Conservation (phyloP, 2,888 invertebrate genomes). For the Elmis aenea region DNA sequence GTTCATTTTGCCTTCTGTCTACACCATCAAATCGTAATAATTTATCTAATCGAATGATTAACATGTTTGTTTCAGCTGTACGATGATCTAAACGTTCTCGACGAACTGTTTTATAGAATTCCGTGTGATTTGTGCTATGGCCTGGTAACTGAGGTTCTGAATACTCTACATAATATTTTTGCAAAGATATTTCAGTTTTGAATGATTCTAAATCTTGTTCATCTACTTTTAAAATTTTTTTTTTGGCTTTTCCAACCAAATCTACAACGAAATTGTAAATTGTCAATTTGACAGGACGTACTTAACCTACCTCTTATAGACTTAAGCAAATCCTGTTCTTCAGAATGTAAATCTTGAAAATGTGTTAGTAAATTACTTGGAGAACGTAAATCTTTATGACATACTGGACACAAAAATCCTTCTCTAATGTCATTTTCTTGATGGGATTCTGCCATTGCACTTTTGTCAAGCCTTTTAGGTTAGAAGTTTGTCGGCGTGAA, state of each 20-base stretch:
- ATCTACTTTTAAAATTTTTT: slow-evolving; percentile 74
- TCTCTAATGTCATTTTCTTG: slow-evolving; percentile 65
- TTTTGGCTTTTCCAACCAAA: slow-evolving; percentile 84
- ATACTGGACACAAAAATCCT: slow-evolving; percentile 94
- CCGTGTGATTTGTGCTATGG: slow-evolving; percentile 60
- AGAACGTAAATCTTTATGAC: slow-evolving; percentile 84
- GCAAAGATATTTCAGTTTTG: slow-evolving; percentile 46
- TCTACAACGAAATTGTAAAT: slow-evolving; percentile 40
- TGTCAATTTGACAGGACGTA: background rate
- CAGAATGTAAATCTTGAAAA: slow-evolving; percentile 83
- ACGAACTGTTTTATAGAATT: slow-evolving; percentile 68
- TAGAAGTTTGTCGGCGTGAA: slow-evolving; percentile 4
- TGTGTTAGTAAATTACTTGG: slow-evolving; percentile 78
- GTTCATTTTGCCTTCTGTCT: slow-evolving; percentile 69
- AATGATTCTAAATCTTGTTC: slow-evolving; percentile 60
- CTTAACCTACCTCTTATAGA: slow-evolving; percentile 63
- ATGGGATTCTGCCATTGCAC: slow-evolving; percentile 28
- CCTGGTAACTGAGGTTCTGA: slow-evolving; percentile 64
- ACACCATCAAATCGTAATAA: slow-evolving; percentile 70
- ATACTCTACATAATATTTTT: slow-evolving; percentile 44
- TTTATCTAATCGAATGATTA: slow-evolving; percentile 89
- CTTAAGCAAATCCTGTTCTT: slow-evolving; percentile 78
- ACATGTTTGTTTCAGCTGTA: slow-evolving; percentile 91
- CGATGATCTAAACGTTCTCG: slow-evolving; percentile 73
- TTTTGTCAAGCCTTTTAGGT: no score